Evolutionary conservation across 2,113 vertebrate species (phyloP).

Genomic region (Chaenocephalus aceratus): DNA sequence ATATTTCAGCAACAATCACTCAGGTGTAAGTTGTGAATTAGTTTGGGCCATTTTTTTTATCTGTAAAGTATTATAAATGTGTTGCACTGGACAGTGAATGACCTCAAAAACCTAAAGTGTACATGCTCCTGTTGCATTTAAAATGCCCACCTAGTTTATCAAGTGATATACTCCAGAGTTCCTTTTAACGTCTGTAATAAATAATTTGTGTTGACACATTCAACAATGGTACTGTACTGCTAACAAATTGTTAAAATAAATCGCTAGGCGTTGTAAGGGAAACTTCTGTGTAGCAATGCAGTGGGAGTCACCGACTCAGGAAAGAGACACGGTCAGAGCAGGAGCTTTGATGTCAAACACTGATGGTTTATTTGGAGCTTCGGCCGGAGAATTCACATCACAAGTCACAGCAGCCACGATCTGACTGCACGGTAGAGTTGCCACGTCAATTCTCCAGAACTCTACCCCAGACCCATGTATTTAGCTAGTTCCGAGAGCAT

Average conservation of each 20-base stretch:
- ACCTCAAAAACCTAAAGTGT: background rate
- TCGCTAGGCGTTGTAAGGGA: background rate
- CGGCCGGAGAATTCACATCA: too few species aligned
- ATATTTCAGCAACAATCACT: background rate
- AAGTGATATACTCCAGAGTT: background rate
- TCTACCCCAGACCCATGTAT: too few species aligned
- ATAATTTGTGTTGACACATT: constrained; percentile 20
- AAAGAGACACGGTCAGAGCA: too few species aligned
- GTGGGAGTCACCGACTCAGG: too few species aligned
- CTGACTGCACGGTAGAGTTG: too few species aligned
- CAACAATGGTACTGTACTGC: background rate
- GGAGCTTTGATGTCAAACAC: too few species aligned
- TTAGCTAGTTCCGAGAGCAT: too few species aligned
- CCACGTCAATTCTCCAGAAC: too few species aligned
- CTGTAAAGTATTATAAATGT: background rate
- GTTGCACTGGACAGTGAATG: background rate
- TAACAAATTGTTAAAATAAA: constrained; percentile 26
- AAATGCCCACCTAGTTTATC: background rate
- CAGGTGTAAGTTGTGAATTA: background rate
- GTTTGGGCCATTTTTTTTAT: background rate
- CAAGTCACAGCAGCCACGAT: too few species aligned
- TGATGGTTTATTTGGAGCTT: too few species aligned
- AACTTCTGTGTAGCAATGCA: too few species aligned
- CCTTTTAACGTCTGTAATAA: constrained; percentile 1
- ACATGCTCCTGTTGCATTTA: background rate